Evolutionary conservation across 2,113 vertebrate species (phyloP), one percentile per base, ranked within the genome.

Genomic region (Vombatus ursinus): DNA sequence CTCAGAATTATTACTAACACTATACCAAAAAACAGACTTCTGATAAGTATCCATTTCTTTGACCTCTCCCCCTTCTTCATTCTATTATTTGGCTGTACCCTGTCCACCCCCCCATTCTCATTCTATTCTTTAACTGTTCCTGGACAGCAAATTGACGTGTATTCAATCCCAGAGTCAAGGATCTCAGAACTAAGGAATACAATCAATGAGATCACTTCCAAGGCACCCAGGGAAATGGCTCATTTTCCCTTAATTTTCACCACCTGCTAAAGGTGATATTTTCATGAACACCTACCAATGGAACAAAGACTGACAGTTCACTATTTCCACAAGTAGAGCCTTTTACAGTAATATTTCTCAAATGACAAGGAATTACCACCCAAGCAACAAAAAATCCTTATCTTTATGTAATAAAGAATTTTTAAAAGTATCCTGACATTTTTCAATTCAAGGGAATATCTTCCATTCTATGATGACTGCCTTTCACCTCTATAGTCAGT

Each of bases 181-280:
- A 26, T 92, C 90, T 37, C 57, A 90, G 11, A 95, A 97, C 23
- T 84, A 51, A 97, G 91, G 37, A 89, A 90, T 94, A 95, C 52
- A 97, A 93, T 96, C 47, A 97, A 95, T 23, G 49, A 0, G 31
- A 94, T 96, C 94, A 94, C 94, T 97, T 97, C 95, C 50, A 95
- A 97, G 97, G 92, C 91, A n/a, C 92, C 14, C 96, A 52, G 94
- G 94, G 94, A 97, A 97, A 96, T 96, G 90, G 93, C 89, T 96
- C 89, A 92, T 97, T 97, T 96, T 95, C 90, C 50, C 90, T 93
- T 97, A 94, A 97, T 97, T 98, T 97, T 94, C 92, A 96, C 77
- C 96, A 95, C 94, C 92, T 92, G 91, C 28, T 96, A 96, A 91
- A 94, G 52, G 94, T 96, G 53, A 84, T 95, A 92, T 96, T 97